Base-by-base conservation (phyloP, 2,113 vertebrate genomes). In the Panthera uncia region DNA sequence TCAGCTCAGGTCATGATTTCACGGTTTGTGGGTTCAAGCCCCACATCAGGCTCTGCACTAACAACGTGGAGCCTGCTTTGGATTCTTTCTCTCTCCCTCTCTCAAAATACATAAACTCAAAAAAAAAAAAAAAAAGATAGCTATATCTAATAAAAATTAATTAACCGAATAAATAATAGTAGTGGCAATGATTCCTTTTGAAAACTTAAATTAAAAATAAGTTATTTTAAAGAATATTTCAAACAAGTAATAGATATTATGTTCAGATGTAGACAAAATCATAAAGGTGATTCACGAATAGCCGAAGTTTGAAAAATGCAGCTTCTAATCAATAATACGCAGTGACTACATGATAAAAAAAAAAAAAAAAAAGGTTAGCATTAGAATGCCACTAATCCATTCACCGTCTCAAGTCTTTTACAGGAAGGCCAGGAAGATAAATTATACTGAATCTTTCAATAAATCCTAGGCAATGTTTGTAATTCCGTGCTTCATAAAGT, bases 151-250 rank as follows among this genome's bases (percentile, higher is more conserved):
- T 16, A 63, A 94, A 41, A 95, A 63, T 33, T 29, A 85, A 73
- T 66, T 23, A 55, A 36, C 7, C n/a, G 36, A 55, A 10, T 50
- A 85, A 78, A 73, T 73, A 68, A 88, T 12, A 91, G 66, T 7
- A 23, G 63, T n/a, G 19, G 7, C 23, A 52, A 12, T 57, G 19
- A 82, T 11, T 92, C 63, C n/a, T 87, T 79, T 69, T 45, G 33
- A 73, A 96, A 93, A 45, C 19, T 38, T 78, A 55, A 29, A 4
- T 76, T 88, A 55, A 92, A 93, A 79, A 16, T 55, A 71, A 36
- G 15, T 31, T 93, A 45, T 91, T 68, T 93, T 57, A 89, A 96
- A 96, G 66, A 92, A 83, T 83, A n/a, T n/a, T 48, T 33, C 79
- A 79, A 71, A 50, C 61, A 80, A 88, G 68, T 90, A 80, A 63